Conservation (phyloP, 2,113 vertebrate species). For the Scomber scombrus region DNA sequence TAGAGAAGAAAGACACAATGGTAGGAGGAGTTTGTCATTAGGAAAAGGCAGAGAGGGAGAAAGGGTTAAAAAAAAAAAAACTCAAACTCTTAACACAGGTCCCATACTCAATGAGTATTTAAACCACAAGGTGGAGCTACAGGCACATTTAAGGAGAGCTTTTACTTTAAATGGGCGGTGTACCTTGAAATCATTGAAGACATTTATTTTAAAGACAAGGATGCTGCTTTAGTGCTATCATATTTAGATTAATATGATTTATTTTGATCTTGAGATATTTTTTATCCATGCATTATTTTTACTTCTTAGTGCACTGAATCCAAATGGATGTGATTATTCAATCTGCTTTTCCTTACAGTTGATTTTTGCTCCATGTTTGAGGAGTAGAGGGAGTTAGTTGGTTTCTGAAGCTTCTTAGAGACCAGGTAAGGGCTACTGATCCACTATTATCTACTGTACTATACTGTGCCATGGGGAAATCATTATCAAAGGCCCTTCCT, state of each 20-base stretch:
- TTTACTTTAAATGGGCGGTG: not conserved
- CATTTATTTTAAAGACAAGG: not conserved
- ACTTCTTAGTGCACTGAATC: no score
- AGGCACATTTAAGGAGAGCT: slow-evolving; percentile 27
- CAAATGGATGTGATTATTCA: no score
- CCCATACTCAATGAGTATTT: not conserved
- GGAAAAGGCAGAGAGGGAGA: not conserved
- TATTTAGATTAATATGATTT: no score
- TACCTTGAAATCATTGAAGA: not conserved
- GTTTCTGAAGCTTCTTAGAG: not conserved
- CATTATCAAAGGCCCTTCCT: slow-evolving; percentile 18
- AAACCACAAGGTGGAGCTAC: slow-evolving; percentile 67
- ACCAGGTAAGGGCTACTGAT: slow-evolving; percentile 7
- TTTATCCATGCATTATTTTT: no score
- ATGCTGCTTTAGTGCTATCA: no score
- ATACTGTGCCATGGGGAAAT: not conserved
- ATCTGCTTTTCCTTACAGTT: no score
- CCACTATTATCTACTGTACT: slow-evolving; percentile 13
- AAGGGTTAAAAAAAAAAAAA: not conserved
- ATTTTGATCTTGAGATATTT: no score
- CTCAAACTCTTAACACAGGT: not conserved
- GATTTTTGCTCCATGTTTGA: no score
- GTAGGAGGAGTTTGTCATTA: not conserved
- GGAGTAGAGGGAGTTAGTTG: not conserved
- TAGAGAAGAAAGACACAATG: not conserved